phyloP scores from a whole-genome alignment of 2,888 invertebrate genomes.

The Tipula vernalis region DNA sequence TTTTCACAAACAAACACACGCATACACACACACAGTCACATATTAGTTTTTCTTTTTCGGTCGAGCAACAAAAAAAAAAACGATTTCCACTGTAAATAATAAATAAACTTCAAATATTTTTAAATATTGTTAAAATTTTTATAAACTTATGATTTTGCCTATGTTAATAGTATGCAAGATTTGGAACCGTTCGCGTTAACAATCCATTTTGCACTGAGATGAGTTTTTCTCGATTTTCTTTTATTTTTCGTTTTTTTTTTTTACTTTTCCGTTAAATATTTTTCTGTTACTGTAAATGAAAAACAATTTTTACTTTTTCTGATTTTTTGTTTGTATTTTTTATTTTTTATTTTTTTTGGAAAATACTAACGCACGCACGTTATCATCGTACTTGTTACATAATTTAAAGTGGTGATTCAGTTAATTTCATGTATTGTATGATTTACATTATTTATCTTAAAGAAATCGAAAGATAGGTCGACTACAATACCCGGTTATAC shows the following conservation, averaged over 20 bases:
- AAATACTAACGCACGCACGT: background rate
- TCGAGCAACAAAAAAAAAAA: background rate
- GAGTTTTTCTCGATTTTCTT: background rate
- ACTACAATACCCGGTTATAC: background rate
- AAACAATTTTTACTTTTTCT: background rate
- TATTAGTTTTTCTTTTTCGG: background rate
- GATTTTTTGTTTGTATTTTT: background rate
- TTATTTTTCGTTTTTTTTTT: background rate
- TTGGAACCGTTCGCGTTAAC: background rate
- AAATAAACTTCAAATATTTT: background rate
- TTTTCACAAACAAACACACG: background rate
- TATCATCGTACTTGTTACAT: background rate
- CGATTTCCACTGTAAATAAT: background rate
- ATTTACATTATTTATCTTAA: background rate
- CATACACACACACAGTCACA: background rate
- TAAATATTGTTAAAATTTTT: background rate
- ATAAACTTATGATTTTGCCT: background rate
- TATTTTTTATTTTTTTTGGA: background rate
- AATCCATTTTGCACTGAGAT: constrained; percentile 4
- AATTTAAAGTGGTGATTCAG: background rate
- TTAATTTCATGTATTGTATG: background rate
- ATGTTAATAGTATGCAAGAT: background rate
- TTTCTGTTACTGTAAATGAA: background rate
- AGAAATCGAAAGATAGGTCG: background rate
- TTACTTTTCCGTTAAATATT: background rate